Conservation (phyloP, 2,888 invertebrate species). For the Deilephila elpenor region DNA sequence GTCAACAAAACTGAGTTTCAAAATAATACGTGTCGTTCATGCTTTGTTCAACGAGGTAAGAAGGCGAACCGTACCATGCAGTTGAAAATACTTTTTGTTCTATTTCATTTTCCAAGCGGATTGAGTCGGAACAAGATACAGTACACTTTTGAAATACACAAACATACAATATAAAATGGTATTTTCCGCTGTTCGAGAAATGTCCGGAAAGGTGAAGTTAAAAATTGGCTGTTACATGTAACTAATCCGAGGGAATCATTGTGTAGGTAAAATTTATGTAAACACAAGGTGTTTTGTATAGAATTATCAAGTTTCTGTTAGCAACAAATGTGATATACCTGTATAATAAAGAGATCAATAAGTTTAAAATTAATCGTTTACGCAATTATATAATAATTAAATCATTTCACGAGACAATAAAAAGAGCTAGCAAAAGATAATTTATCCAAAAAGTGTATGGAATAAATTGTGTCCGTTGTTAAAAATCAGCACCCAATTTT, state of each 20-base stretch:
- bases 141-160: neutral
- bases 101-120: slow-evolving; percentile 1
- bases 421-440: too few species aligned
- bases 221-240: neutral
- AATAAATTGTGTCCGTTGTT: too few species aligned
- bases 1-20: neutral
- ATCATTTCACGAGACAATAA: too few species aligned
- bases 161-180: neutral
- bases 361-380: too few species aligned
- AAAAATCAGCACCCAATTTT: too few species aligned
- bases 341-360: too few species aligned
- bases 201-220: neutral
- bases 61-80: neutral
- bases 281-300: neutral
- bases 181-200: neutral
- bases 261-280: neutral
- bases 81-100: slow-evolving; percentile 1
- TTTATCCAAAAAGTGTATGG: too few species aligned
- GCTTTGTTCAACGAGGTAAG: slow-evolving; percentile 3
- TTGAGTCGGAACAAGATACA: neutral
- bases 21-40: neutral
- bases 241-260: too few species aligned
- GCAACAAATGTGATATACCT: too few species aligned
- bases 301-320: too few species aligned
- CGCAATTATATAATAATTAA: too few species aligned